Percentiles rank a stretch among this genome's conserved stretches.
Evolutionary conservation across 2,113 vertebrate genomes (phyloP).

Genomic region (Carassius carassius): DNA sequence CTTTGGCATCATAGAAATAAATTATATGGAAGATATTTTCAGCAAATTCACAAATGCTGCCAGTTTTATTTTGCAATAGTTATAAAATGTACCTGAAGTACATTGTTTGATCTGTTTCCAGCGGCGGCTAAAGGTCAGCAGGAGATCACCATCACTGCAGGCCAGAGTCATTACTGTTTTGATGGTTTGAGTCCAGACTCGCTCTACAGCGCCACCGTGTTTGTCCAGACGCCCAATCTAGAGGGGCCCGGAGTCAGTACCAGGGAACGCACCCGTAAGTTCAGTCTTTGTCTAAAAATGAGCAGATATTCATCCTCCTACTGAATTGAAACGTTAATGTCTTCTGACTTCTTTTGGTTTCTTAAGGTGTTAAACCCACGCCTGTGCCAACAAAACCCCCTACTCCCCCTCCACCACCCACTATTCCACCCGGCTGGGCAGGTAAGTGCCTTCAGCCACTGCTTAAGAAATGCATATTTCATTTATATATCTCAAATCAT

Average conservation of each 20-base stretch:
- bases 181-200: slow-evolving; percentile 86
- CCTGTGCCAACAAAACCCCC: slow-evolving; percentile 87
- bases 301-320: background rate
- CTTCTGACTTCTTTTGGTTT: slow-evolving; percentile 22
- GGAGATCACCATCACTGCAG: slow-evolving; percentile 91
- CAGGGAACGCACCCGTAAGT: slow-evolving; percentile 84
- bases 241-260: slow-evolving; percentile 88
- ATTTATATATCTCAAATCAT: background rate
- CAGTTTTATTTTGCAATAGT: too few species aligned
- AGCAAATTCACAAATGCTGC: too few species aligned
- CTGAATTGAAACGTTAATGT: background rate
- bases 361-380: slow-evolving; percentile 84
- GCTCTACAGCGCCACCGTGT: slow-evolving; percentile 84
- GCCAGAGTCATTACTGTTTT: slow-evolving; percentile 90
- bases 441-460: slow-evolving; percentile 72
- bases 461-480: background rate
- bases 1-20: background rate
- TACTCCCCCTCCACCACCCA: slow-evolving; percentile 89
- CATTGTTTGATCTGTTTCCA: slow-evolving; percentile 46
- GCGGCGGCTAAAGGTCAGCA: slow-evolving; percentile 81
- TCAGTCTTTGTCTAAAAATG: background rate
- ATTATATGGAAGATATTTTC: background rate
- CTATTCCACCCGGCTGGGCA: slow-evolving; percentile 90
- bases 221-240: slow-evolving; percentile 93
- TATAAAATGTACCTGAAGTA: too few species aligned